A percentile compares a stretch with the other conserved stretches of the same genome.
Evolutionary conservation across 2,888 invertebrate genomes (phyloP).

Genomic region (Cryptophagus acutangulus): DNA sequence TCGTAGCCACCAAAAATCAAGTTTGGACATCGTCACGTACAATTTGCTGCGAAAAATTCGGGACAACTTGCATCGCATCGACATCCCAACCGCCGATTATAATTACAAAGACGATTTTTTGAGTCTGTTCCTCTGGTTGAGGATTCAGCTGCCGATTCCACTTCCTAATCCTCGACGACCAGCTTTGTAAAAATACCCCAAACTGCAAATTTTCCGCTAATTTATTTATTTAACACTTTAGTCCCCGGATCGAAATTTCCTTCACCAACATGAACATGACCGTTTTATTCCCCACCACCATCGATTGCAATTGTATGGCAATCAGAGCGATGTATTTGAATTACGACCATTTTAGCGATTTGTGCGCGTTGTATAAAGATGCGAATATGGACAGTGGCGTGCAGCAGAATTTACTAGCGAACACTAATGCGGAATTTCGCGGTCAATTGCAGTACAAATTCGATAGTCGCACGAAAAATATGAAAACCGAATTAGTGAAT

Average conservation of each 20-base stretch:
- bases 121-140: slow-evolving; percentile 49
- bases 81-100: slow-evolving; percentile 49
- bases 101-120: slow-evolving; percentile 43
- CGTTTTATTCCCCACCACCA: slow-evolving; percentile 46
- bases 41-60: slow-evolving; percentile 49
- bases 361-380: slow-evolving; percentile 37
- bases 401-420: slow-evolving; percentile 29
- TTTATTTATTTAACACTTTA: slow-evolving; percentile 23
- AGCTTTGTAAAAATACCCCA: slow-evolving; percentile 31
- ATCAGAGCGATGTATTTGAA: slow-evolving; percentile 51
- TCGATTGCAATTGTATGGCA: slow-evolving; percentile 47
- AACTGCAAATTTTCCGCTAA: background rate
- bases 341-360: slow-evolving; percentile 55
- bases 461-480: slow-evolving; percentile 25
- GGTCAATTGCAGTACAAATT: slow-evolving; percentile 40
- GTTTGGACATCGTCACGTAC: slow-evolving; percentile 51
- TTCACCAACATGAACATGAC: slow-evolving; percentile 48
- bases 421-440: slow-evolving; percentile 37
- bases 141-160: slow-evolving; percentile 47
- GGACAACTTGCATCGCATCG: slow-evolving; percentile 46
- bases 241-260: slow-evolving; percentile 47
- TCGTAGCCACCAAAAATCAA: slow-evolving; percentile 46
- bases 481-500: slow-evolving; percentile 2
- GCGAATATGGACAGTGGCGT: background rate
- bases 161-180: slow-evolving; percentile 41